Base-by-base conservation (phyloP, 2,888 invertebrate species). In the Drosophila hamatofila region DNA sequence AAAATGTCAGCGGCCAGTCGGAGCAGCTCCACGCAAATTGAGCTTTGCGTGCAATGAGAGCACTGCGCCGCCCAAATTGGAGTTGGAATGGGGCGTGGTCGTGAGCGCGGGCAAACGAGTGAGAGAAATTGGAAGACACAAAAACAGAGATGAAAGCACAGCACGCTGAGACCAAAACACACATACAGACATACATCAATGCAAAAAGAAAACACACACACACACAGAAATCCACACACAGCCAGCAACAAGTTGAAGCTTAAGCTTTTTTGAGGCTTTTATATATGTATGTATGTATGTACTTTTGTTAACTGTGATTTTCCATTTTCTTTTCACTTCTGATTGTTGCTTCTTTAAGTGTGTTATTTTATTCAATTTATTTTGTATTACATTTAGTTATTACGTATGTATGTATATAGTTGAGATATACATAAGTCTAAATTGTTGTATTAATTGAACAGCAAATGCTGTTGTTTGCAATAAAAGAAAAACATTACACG, bases 1-100 rank as follows among this genome's bases (percentile, higher is more conserved):
- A 90, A 92, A 88, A 80, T 90, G 78, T 91, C 91, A 79, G 74
- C 72, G 83, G 81, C 87, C 88, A 91, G 91, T 86, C 91, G 90
- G 88, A 91, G 90, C 87, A 91, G 87, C 83, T 91, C 91, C 86
- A 80, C 90, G 74, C 91, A 91, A 74, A 81, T 91, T 90, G 90
- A 91, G 80, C 82, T 91, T 72, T 80, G 78, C 69, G 90, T 91
- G 78, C 83, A 91, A 80, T 91, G 81, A 89, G 52, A 46, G 65
- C 78, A 58, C 16, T 62, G 59, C 73, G 61, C 73, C 74, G 60
- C 69, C 58, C 64, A 74, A 52, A 73, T 60, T 68, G 76, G 65
- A 65, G 65, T 62, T 49, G 78, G 59, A 70, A 70, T 39, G 72
- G 72, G 68, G 78, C 65, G 70, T 66, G 71, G 62, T 21, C 62